Conservation (phyloP, 2,888 invertebrate species). For the Machimus atricapillus region DNA sequence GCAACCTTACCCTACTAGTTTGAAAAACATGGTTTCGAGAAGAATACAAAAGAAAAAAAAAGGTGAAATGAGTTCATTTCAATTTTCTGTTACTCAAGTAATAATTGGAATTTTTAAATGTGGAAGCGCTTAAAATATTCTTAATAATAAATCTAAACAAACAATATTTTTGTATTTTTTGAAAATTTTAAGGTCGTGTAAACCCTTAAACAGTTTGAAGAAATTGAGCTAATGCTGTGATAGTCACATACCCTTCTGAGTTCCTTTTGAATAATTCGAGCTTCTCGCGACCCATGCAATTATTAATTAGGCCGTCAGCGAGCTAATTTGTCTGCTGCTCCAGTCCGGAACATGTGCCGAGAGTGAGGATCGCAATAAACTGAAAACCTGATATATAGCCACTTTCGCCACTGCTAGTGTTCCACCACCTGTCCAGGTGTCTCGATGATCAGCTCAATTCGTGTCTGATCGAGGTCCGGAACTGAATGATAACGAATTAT, state of each 20-base stretch:
- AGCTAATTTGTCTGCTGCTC: not conserved
- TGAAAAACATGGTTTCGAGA: too few species aligned
- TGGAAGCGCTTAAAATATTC: too few species aligned
- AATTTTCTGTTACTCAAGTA: too few species aligned
- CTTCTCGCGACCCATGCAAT: not conserved
- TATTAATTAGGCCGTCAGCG: not conserved
- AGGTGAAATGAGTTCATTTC: too few species aligned
- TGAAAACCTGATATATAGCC: not conserved
- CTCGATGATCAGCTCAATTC: not conserved
- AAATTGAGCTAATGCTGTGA: not conserved
- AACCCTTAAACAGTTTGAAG: not conserved
- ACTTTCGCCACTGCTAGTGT: not conserved
- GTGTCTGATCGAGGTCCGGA: not conserved
- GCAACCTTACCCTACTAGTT: too few species aligned
- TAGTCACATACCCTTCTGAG: not conserved
- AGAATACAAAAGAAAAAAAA: too few species aligned
- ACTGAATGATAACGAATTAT: not conserved
- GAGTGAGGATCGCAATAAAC: not conserved
- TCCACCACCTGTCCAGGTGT: not conserved
- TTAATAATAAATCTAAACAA: too few species aligned
- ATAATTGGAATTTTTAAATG: too few species aligned
- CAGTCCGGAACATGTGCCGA: not conserved
- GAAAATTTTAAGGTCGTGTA: too few species aligned
- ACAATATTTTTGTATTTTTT: too few species aligned
- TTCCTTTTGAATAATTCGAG: not conserved